Conservation (phyloP, 2,888 invertebrate species). For the Thera britannica region DNA sequence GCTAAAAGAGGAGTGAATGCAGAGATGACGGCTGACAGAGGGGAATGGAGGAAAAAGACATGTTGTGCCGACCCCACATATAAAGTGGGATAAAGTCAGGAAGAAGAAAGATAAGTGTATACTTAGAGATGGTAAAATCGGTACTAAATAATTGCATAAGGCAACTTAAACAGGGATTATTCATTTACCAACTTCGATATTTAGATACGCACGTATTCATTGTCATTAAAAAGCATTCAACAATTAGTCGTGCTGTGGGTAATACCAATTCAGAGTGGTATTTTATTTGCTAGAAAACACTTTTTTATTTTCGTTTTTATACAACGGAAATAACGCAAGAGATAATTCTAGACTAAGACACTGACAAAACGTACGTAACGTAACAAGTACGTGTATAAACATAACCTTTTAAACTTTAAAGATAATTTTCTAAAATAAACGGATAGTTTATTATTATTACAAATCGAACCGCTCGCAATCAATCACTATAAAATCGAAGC, state of each 20-base stretch:
- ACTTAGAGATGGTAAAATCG: too few relatives aligned
- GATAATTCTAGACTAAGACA: too few relatives aligned
- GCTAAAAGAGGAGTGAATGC: too few relatives aligned
- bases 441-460: conserved; percentile 13
- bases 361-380: too few relatives aligned
- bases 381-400: too few relatives aligned
- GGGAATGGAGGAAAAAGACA: too few relatives aligned
- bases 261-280: not conserved
- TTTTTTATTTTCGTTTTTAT: too few relatives aligned
- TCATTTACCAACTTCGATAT: not conserved
- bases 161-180: not conserved
- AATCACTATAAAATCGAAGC: conserved; percentile 29
- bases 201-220: not conserved
- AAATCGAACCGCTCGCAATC: conserved; percentile 14
- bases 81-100: too few relatives aligned
- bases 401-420: not conserved
- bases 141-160: not conserved
- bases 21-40: too few relatives aligned
- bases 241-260: not conserved
- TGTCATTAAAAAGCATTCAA: not conserved
- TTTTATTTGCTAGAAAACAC: not conserved
- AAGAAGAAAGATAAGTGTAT: too few relatives aligned
- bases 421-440: not conserved
- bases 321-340: too few relatives aligned
- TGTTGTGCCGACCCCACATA: too few relatives aligned